Evolutionary conservation across 2,888 invertebrate genomes (phyloP).

Genomic region (Eulithis testata): DNA sequence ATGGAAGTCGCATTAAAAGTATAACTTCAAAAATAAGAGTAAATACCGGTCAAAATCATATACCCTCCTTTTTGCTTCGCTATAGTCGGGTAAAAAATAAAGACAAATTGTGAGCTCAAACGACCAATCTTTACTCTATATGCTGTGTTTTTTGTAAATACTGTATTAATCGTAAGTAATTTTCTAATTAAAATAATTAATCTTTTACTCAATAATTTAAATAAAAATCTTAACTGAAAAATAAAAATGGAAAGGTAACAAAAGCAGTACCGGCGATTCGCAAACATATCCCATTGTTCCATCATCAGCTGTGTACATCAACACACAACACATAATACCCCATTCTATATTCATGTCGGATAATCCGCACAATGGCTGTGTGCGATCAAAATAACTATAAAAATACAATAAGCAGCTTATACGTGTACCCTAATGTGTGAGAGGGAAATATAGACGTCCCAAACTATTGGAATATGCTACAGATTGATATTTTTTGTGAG

Average conservation of each 20-base stretch:
- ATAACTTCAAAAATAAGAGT: no score
- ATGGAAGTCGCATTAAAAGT: no score
- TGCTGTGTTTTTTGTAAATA: no score
- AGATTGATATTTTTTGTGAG: slow-evolving; percentile 4
- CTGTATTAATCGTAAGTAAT: no score
- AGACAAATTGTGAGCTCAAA: no score
- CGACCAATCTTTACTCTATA: no score
- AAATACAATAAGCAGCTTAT: slow-evolving; percentile 83
- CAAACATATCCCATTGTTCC: slow-evolving; percentile 70
- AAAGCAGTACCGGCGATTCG: slow-evolving; percentile 70
- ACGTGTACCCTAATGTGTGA: slow-evolving; percentile 74
- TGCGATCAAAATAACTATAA: slow-evolving; percentile 84
- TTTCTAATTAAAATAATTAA: no score
- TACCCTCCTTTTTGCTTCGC: no score
- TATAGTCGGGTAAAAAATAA: no score
- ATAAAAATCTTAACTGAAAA: slow-evolving; percentile 12
- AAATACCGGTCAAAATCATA: no score
- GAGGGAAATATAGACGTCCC: slow-evolving; percentile 38
- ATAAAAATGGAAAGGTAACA: slow-evolving; percentile 69
- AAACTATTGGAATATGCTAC: not conserved
- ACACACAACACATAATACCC: slow-evolving; percentile 69
- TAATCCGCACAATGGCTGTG: slow-evolving; percentile 54
- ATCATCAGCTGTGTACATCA: slow-evolving; percentile 79
- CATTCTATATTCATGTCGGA: slow-evolving; percentile 76
- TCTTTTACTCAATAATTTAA: no score